Conservation (phyloP, 1,140 invertebrate species). For the Mercenaria mercenaria region DNA sequence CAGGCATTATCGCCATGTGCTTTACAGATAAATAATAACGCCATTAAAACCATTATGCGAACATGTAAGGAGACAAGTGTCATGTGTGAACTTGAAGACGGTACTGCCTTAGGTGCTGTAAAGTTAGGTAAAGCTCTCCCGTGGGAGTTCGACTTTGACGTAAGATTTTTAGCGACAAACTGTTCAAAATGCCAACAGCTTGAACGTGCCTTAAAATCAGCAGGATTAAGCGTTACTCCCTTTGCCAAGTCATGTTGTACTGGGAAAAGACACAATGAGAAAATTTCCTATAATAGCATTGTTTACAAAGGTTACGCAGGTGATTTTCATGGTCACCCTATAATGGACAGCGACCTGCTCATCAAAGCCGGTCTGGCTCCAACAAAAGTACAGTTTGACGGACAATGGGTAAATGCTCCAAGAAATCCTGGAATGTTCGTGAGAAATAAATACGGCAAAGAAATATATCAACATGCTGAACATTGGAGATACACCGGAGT, state of each 20-base stretch:
- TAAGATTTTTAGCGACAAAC: conserved; percentile 40
- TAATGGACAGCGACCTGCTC: no score
- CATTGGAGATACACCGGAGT: conserved; percentile 67
- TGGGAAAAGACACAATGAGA: conserved; percentile 38
- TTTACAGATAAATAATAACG: neutral
- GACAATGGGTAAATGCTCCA: no score
- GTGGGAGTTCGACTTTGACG: neutral
- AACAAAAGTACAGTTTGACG: conserved; percentile 75
- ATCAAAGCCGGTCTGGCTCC: conserved; percentile 50
- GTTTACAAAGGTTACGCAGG: conserved; percentile 49
- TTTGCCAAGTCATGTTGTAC: neutral
- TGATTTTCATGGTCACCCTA: conserved; percentile 69
- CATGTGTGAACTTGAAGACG: neutral
- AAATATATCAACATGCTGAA: no score
- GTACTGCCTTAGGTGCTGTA: neutral
- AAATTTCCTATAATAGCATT: conserved; percentile 43
- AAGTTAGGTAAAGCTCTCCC: conserved; percentile 59
- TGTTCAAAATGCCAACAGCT: neutral
- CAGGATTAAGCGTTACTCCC: neutral
- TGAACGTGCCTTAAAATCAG: neutral
- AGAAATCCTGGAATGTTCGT: no score
- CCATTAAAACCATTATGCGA: conserved; percentile 63
- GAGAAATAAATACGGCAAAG: no score
- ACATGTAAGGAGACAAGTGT: conserved; percentile 13
- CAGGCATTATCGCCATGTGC: neutral